Percentiles rank a stretch among this genome's conserved stretches.
These are phyloP conservation scores for Tribolium madens DNA, from an alignment of 1,140 invertebrate species.

Conservation along the genomic window DNA sequence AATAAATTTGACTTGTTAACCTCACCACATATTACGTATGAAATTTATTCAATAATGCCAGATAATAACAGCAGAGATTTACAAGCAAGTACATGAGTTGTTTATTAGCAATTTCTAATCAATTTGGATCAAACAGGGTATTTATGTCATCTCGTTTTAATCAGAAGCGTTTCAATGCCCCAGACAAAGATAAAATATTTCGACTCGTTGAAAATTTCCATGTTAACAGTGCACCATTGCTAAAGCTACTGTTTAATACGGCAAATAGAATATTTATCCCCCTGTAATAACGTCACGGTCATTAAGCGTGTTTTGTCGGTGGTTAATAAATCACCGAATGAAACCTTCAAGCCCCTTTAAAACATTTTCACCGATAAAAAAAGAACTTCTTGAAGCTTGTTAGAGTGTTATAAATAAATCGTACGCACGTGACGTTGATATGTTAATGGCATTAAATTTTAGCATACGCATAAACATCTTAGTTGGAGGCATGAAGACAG, in stretches of 20 bases:
- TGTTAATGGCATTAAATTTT: slow-evolving; percentile 21
- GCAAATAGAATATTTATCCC: slow-evolving; percentile 29
- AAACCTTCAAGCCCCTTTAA: slow-evolving; percentile 11
- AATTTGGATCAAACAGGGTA: neutral
- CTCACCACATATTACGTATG: neutral
- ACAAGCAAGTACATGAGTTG: slow-evolving; percentile 26
- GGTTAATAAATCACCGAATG: slow-evolving; percentile 29
- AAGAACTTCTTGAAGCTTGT: neutral
- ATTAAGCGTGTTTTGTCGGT: slow-evolving; percentile 23
- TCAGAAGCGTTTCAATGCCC: neutral
- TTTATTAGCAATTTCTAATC: slow-evolving; percentile 21
- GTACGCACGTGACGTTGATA: slow-evolving; percentile 4
- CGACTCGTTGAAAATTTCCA: slow-evolving; percentile 7
- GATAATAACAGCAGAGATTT: slow-evolving; percentile 22
- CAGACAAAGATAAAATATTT: neutral
- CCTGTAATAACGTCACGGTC: slow-evolving; percentile 30
- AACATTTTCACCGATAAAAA: neutral
- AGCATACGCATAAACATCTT: slow-evolving; percentile 5
- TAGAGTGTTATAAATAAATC: slow-evolving; percentile 11
- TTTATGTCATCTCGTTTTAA: neutral
- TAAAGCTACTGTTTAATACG: slow-evolving; percentile 30
- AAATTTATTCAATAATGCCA: slow-evolving; percentile 21
- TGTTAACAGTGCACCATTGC: slow-evolving; percentile 4
- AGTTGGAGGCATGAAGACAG: neutral
- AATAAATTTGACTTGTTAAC: too few relatives aligned